A percentile compares a stretch with the other conserved stretches of the same genome.
Conservation (phyloP, 2,113 vertebrate species). For the Nyctibius bracteatus region DNA sequence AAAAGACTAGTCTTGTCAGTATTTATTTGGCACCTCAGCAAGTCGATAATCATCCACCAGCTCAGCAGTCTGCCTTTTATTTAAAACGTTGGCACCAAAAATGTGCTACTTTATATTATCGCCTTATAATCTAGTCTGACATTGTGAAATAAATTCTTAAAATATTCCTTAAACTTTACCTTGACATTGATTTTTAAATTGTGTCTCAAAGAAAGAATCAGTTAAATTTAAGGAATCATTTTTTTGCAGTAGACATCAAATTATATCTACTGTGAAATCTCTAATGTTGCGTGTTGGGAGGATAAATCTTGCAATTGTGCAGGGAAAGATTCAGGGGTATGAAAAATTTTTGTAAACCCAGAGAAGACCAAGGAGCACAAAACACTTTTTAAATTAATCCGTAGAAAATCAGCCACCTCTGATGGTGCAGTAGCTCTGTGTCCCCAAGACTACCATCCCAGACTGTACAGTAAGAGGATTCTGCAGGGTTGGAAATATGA, state of each 20-base stretch:
- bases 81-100: neutral
- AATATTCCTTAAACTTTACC: neutral
- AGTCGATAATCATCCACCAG: neutral
- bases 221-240: neutral
- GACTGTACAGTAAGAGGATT: neutral
- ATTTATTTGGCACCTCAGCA: neutral
- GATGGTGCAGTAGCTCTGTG: rapidly evolving
- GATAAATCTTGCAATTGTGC: neutral
- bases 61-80: neutral
- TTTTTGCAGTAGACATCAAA: neutral
- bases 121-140: neutral
- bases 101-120: neutral
- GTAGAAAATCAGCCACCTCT: neutral
- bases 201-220: neutral
- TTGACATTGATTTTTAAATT: neutral
- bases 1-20: neutral
- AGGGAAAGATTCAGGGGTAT: neutral
- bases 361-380: neutral
- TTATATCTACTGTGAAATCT: neutral
- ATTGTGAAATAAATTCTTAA: neutral
- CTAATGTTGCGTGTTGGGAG: rapidly evolving
- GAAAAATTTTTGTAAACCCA: neutral
- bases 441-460: neutral
- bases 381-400: neutral
- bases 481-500: neutral